Conservation (phyloP, 1,140 invertebrate genomes). For the Tetranychus cinnabarinus region DNA sequence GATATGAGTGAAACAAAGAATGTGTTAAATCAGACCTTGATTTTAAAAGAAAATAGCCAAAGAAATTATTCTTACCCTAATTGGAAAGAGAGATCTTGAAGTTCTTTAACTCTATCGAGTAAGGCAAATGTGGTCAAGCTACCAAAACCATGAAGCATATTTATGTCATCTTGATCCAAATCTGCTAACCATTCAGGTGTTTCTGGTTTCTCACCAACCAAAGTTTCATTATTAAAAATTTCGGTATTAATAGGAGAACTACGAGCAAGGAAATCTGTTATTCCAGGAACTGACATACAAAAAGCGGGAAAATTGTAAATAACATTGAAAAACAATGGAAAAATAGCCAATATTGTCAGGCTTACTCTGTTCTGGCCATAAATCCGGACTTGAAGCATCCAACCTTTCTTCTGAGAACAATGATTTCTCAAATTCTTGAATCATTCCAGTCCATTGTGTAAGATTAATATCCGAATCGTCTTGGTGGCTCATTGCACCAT, state of each 20-base stretch:
- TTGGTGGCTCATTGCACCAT: too few species aligned
- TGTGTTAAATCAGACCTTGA: background rate
- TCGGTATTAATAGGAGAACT: slow-evolving; percentile 15
- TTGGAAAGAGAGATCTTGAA: slow-evolving; percentile 79
- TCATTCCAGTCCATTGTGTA: too few species aligned
- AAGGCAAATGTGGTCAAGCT: slow-evolving; percentile 48
- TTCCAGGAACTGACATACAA: slow-evolving; percentile 38
- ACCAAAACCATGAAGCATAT: slow-evolving; percentile 46
- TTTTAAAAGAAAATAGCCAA: too few species aligned
- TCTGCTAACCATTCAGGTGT: slow-evolving; percentile 22
- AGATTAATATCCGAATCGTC: too few species aligned
- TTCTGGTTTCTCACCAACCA: slow-evolving; percentile 13
- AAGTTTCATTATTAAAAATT: slow-evolving; percentile 12
- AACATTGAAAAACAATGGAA: slow-evolving; percentile 2
- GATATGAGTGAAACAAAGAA: background rate
- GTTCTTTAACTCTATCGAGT: slow-evolving; percentile 67
- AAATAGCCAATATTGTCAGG: slow-evolving; percentile 9
- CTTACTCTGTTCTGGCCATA: slow-evolving; percentile 83
- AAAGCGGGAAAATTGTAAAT: slow-evolving; percentile 10
- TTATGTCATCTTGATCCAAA: slow-evolving; percentile 35
- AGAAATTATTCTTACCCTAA: slow-evolving; percentile 33
- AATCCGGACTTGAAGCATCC: slow-evolving; percentile 62
- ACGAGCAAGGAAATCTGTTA: slow-evolving; percentile 38
- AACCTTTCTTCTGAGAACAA: slow-evolving; percentile 44
- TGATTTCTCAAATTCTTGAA: background rate